These are phyloP conservation scores for Baronia brevicornis DNA, from an alignment of 2,888 invertebrate genomes.

Conservation along the genomic window DNA sequence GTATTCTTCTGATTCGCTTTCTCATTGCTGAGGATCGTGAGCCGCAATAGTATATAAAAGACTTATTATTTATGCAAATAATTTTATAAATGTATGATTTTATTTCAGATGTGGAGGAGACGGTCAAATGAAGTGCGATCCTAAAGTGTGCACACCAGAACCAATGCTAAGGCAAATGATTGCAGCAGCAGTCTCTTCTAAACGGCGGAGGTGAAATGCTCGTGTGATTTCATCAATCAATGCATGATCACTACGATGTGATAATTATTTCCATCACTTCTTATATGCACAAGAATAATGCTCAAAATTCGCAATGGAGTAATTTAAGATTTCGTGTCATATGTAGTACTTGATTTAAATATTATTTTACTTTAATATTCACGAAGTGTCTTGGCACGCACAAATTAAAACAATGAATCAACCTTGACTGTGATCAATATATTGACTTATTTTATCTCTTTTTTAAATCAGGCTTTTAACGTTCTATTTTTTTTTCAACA, in stretches of 20 bases:
- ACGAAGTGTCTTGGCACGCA: slow-evolving; percentile 61
- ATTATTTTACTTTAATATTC: slow-evolving; percentile 48
- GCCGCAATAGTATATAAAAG: not conserved
- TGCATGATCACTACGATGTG: slow-evolving; percentile 57
- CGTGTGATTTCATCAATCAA: slow-evolving; percentile 32
- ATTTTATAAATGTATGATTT: slow-evolving; percentile 3
- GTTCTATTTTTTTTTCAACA: slow-evolving; percentile 31
- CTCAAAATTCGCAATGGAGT: slow-evolving; percentile 71
- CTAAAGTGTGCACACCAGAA: slow-evolving; percentile 91
- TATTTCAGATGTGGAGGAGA: slow-evolving; percentile 89
- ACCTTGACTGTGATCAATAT: slow-evolving; percentile 71
- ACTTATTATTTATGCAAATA: not conserved
- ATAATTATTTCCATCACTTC: slow-evolving; percentile 60
- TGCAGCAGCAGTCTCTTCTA: slow-evolving; percentile 84
- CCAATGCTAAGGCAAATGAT: slow-evolving; percentile 94
- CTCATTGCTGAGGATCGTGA: too few relatives aligned
- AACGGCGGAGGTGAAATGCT: slow-evolving; percentile 81
- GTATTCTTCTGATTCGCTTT: too few relatives aligned
- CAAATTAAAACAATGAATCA: slow-evolving; percentile 44
- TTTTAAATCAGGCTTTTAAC: slow-evolving; percentile 46
- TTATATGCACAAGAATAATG: slow-evolving; percentile 70
- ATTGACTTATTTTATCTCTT: slow-evolving; percentile 50
- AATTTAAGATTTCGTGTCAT: slow-evolving; percentile 74
- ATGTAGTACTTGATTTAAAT: slow-evolving; percentile 58
- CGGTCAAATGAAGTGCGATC: slow-evolving; percentile 96